Percentiles rank a stretch among this genome's conserved stretches.
phyloP scores from a whole-genome alignment of 2,113 vertebrate species.

The Petrocephalus microphthalmus region DNA sequence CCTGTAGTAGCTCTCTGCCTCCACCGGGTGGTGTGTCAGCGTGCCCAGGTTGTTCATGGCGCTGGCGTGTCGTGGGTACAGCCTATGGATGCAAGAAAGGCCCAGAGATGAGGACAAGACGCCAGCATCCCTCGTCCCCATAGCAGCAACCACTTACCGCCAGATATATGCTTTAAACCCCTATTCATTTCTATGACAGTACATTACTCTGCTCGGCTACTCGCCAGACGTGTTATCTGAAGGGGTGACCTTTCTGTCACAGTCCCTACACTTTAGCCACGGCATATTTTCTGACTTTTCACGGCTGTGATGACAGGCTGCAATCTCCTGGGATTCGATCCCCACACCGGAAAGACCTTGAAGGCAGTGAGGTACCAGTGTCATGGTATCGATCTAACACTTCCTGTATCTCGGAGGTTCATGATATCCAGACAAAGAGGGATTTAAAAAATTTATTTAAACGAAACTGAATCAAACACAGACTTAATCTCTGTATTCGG shows the following conservation, averaged over 20 bases:
- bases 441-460: not conserved
- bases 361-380: not conserved
- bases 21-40: constrained; percentile 66
- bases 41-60: constrained; percentile 95
- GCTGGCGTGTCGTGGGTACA: constrained; percentile 88
- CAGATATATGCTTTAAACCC: not conserved
- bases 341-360: not conserved
- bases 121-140: not conserved
- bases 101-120: not conserved
- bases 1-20: constrained; percentile 83
- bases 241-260: not conserved
- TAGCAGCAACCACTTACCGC: not conserved
- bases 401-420: not conserved
- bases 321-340: not conserved
- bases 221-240: not conserved
- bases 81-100: constrained; percentile 49
- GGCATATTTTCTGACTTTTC: not conserved
- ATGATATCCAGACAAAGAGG: not conserved
- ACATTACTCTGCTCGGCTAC: not conserved
- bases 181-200: not conserved
- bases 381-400: not conserved
- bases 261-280: not conserved
- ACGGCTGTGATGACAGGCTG: not conserved
- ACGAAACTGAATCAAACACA: not conserved
- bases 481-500: not conserved